Evolutionary conservation across 1,140 invertebrate genomes (phyloP).

Genomic region (Ladona fulva): DNA sequence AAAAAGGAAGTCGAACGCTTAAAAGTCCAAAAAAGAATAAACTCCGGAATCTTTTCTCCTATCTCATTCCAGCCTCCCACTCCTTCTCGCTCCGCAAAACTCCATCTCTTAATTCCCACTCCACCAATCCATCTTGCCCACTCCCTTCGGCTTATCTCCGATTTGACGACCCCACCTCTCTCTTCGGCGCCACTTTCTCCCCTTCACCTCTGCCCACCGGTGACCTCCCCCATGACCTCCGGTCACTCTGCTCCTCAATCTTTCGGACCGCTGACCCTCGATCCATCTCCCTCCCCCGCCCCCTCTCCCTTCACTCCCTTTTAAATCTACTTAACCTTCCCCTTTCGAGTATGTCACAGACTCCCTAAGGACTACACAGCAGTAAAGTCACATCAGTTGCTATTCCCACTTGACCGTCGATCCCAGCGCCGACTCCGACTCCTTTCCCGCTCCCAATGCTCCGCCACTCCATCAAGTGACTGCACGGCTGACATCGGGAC

Average conservation of each 20-base stretch:
- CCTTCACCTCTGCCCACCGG: background rate
- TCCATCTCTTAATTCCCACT: background rate
- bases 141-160: background rate
- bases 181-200: background rate
- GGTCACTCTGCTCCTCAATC: constrained; percentile 7
- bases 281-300: background rate
- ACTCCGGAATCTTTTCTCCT: too few species aligned
- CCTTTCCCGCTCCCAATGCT: background rate
- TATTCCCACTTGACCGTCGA: background rate
- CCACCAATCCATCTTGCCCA: background rate
- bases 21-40: too few species aligned
- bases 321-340: constrained; percentile 10
- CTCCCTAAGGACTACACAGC: constrained; percentile 1
- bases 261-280: constrained; percentile 5
- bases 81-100: background rate
- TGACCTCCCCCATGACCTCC: constrained; percentile 5
- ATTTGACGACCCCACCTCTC: background rate
- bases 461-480: background rate
- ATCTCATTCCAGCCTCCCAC: background rate
- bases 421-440: too few species aligned
- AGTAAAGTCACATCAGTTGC: constrained; percentile 9
- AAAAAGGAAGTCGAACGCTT: too few species aligned
- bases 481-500: background rate
- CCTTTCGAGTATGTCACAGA: constrained; percentile 4
- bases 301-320: background rate